phyloP scores from a whole-genome alignment of 2,797 vertebrate species.

The Luscinia luscinia region DNA sequence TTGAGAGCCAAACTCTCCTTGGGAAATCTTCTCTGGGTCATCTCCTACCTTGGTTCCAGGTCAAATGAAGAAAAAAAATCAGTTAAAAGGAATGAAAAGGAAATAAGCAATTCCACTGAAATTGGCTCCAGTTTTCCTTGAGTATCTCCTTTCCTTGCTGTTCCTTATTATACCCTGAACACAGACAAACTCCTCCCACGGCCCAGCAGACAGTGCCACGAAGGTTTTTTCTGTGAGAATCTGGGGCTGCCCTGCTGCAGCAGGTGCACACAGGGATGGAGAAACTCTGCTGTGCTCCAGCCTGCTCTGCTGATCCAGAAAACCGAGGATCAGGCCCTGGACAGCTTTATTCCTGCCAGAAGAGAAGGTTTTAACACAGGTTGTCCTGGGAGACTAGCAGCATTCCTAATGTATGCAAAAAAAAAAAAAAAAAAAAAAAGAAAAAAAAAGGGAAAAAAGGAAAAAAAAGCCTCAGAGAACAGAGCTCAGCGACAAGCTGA shows the following conservation, averaged over 20 bases:
- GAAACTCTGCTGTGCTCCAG: background rate
- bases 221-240: rapidly evolving
- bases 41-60: background rate
- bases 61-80: background rate
- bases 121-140: background rate
- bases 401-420: slow-evolving; percentile 61
- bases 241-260: background rate
- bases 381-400: slow-evolving; percentile 76
- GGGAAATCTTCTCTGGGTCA: background rate
- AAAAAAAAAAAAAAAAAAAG: background rate
- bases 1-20: background rate
- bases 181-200: background rate
- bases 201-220: rapidly evolving
- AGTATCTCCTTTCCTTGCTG: background rate
- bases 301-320: background rate
- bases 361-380: slow-evolving; percentile 28
- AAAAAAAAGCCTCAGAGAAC: background rate
- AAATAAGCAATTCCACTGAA: background rate
- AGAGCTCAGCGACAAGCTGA: slow-evolving; percentile 48
- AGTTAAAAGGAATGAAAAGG: background rate
- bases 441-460: no score
- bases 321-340: background rate
- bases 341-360: slow-evolving; percentile 2
- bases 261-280: background rate
- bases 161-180: background rate